Evolutionary conservation across 2,113 vertebrate species (phyloP).

Genomic region (Pipra filicauda): DNA sequence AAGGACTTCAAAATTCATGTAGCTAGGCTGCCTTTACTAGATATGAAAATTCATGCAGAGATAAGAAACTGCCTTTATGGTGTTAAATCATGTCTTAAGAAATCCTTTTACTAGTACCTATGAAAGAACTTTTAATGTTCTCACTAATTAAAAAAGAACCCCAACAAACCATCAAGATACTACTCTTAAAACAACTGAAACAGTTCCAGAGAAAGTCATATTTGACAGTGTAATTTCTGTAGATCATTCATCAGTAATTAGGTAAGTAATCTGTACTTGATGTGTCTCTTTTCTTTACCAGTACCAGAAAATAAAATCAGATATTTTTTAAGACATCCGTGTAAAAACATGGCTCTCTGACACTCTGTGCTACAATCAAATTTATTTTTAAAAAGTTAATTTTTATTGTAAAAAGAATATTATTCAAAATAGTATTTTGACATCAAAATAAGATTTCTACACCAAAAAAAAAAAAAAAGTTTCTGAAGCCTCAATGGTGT

Average conservation of each 20-base stretch:
- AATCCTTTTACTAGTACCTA: background rate
- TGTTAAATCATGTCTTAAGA: background rate
- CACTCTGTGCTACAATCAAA: background rate
- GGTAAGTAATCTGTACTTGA: background rate
- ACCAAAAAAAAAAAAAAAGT: background rate
- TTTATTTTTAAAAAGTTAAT: background rate
- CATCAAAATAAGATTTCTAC: too few species aligned
- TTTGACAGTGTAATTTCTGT: background rate
- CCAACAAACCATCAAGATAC: background rate
- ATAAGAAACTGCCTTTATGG: background rate
- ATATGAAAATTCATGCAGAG: background rate
- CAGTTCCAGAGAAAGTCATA: background rate
- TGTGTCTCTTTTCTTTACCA: background rate
- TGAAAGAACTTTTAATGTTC: background rate
- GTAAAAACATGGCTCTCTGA: background rate
- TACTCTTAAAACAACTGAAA: background rate
- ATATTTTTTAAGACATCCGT: fast-evolving
- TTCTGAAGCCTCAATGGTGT: background rate
- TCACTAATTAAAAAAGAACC: background rate
- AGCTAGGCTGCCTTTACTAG: background rate
- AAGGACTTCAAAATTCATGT: background rate
- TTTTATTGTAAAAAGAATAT: background rate
- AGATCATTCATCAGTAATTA: background rate
- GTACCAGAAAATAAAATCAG: background rate
- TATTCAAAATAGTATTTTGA: background rate